phyloP scores from a whole-genome alignment of 2,113 vertebrate genomes.

The Ochotona curzoniae region DNA sequence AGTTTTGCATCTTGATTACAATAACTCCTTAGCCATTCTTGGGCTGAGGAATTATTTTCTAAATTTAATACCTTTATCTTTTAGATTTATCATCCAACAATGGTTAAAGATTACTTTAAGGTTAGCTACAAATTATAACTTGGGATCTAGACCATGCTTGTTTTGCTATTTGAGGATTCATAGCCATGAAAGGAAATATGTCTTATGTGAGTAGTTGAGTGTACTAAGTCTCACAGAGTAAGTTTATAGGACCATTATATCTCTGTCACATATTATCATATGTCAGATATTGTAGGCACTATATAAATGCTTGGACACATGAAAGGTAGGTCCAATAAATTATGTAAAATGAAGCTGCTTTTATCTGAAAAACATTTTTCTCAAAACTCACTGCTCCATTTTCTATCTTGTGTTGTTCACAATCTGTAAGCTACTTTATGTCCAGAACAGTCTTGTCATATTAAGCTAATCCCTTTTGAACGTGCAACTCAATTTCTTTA shows the following conservation, averaged over 20 bases:
- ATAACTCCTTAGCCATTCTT: background rate
- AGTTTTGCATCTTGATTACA: slow-evolving; percentile 10
- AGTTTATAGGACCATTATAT: background rate
- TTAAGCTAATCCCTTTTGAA: slow-evolving; percentile 67
- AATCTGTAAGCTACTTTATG: slow-evolving; percentile 57
- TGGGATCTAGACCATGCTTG: slow-evolving; percentile 4
- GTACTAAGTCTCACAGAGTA: background rate
- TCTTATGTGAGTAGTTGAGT: background rate
- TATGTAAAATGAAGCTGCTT: slow-evolving; percentile 26
- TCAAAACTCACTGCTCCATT: slow-evolving; percentile 38
- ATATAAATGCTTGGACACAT: slow-evolving; percentile 24
- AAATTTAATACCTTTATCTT: background rate
- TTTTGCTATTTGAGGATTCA: slow-evolving; percentile 29
- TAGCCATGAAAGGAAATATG: slow-evolving; percentile 17
- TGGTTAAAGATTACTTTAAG: slow-evolving; percentile 22
- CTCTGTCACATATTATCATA: background rate
- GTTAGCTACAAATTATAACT: background rate
- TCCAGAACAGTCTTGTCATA: slow-evolving; percentile 30
- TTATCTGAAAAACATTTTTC: background rate
- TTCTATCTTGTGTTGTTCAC: slow-evolving; percentile 43
- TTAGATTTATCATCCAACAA: background rate
- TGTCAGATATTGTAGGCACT: background rate
- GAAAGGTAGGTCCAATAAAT: background rate
- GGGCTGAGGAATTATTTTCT: slow-evolving; percentile 9
- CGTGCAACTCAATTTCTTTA: slow-evolving; percentile 77